Conservation (phyloP, 2,888 invertebrate genomes). For the Diachrysia chrysitis region DNA sequence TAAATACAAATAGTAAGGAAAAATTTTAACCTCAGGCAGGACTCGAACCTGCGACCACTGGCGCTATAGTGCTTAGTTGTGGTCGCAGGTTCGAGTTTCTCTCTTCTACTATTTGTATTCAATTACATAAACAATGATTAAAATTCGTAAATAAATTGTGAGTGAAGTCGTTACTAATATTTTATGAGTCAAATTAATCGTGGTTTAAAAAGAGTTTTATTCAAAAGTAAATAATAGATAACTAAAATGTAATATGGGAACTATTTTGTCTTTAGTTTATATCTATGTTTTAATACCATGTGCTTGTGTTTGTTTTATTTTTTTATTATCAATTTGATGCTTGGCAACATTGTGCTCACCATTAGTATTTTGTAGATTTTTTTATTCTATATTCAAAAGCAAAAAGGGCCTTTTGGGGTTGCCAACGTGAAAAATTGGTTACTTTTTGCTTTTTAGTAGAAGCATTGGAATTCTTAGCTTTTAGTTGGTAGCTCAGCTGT, state of each 20-base stretch:
- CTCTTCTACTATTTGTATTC: no score
- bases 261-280: constrained; percentile 57
- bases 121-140: no score
- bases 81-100: no score
- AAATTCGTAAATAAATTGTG: no score
- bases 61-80: no score
- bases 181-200: no score
- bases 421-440: constrained; percentile 60
- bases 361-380: constrained; percentile 67
- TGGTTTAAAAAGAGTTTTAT: background rate
- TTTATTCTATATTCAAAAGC: constrained; percentile 72
- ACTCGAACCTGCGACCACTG: no score
- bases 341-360: constrained; percentile 89
- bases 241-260: constrained; percentile 52
- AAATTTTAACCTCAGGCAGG: no score
- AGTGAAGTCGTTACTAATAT: no score
- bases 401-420: constrained; percentile 76
- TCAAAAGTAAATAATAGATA: constrained; percentile 17
- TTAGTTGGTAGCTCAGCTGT: constrained; percentile 81
- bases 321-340: constrained; percentile 89
- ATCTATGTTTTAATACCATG: constrained; percentile 73
- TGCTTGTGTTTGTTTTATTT: constrained; percentile 86
- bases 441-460: constrained; percentile 84
- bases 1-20: no score
- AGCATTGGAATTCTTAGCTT: constrained; percentile 81